phyloP scores from a whole-genome alignment of 2,797 vertebrate genomes.

The Lepilemur ruficaudatus region DNA sequence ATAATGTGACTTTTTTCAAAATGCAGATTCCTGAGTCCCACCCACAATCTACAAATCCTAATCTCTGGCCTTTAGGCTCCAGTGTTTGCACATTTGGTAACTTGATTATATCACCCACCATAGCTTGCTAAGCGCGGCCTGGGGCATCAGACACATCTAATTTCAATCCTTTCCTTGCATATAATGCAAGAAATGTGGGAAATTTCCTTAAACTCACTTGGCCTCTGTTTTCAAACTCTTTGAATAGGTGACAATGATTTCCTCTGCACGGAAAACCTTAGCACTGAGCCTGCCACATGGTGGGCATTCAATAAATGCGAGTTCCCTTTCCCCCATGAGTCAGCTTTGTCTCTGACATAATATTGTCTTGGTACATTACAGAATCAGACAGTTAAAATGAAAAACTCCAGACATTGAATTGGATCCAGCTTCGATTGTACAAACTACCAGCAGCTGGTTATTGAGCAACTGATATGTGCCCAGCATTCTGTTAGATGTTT shows the following conservation, averaged over 20 bases:
- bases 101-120: background rate
- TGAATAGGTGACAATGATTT: background rate
- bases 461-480: slow-evolving; percentile 3
- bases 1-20: background rate
- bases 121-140: background rate
- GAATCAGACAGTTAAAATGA: slow-evolving; percentile 58
- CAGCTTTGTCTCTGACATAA: slow-evolving; percentile 48
- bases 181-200: background rate
- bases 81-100: background rate
- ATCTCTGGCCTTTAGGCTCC: background rate
- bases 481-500: background rate
- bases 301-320: background rate
- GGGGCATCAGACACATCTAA: no score
- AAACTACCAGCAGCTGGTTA: slow-evolving; percentile 66
- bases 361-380: slow-evolving; percentile 49
- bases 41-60: background rate
- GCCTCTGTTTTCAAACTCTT: slow-evolving; percentile 11
- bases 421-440: slow-evolving; percentile 34
- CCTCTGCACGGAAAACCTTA: background rate
- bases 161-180: background rate
- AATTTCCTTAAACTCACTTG: background rate
- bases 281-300: background rate
- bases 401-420: slow-evolving; percentile 45
- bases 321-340: background rate
- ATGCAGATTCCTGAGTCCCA: background rate